Percentiles rank a stretch among this genome's conserved stretches.
Conservation (phyloP, 2,797 vertebrate species). For the Myotis myotis region DNA sequence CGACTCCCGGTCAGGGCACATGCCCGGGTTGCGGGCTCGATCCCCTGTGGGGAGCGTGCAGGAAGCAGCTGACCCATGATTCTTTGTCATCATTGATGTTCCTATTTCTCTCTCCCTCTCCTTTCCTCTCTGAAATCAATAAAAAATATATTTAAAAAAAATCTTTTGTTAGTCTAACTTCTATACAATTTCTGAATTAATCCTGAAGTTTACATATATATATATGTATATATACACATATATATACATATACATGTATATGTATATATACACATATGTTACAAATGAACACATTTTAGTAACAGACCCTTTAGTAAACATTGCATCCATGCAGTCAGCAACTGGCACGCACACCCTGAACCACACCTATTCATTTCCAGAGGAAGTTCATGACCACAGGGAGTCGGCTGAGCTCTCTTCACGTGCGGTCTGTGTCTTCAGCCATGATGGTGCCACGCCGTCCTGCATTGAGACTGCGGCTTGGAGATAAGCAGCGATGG, state of each 20-base stretch:
- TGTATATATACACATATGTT: no score
- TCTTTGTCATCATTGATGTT: no score
- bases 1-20: no score
- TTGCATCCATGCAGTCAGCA: background rate
- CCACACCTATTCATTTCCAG: background rate
- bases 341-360: fast-evolving
- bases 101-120: no score
- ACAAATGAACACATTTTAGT: background rate
- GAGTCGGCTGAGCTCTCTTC: background rate
- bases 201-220: background rate
- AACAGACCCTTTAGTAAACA: background rate
- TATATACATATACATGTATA: no score
- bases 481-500: background rate
- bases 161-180: background rate
- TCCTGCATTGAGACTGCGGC: background rate
- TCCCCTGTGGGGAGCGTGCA: no score
- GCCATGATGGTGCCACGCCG: fast-evolving
- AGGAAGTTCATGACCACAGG: background rate
- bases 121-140: no score
- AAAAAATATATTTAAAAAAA: background rate
- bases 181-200: background rate
- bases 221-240: no score
- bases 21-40: no score
- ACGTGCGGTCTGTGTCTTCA: background rate
- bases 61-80: no score